Conservation (phyloP, 2,113 vertebrate species). For the Stigmatopora nigra region DNA sequence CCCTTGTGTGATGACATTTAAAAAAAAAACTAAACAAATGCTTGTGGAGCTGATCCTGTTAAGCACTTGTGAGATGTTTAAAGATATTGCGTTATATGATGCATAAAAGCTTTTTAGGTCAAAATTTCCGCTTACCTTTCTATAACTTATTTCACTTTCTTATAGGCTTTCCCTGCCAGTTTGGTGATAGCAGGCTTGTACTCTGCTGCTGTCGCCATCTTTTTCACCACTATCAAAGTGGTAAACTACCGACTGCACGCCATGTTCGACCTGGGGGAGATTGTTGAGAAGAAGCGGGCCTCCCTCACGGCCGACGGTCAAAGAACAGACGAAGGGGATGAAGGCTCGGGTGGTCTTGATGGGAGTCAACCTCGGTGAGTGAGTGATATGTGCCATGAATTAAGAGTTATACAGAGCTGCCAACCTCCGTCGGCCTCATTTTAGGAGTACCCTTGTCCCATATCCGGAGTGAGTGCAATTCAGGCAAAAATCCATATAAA, state of each 20-base stretch:
- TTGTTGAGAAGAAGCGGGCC: constrained; percentile 81
- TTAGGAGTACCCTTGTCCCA: too few relatives aligned
- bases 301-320: constrained; percentile 67
- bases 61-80: neutral
- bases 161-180: constrained; percentile 80
- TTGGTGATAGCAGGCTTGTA: constrained; percentile 77
- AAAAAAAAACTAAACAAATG: too few relatives aligned
- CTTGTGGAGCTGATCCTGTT: too few relatives aligned
- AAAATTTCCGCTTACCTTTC: neutral
- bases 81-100: neutral
- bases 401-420: too few relatives aligned
- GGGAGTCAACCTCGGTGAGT: constrained; percentile 69
- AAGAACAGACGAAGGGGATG: constrained; percentile 69
- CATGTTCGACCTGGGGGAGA: constrained; percentile 88
- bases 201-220: constrained; percentile 78
- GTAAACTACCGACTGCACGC: constrained; percentile 83
- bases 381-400: neutral
- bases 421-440: too few relatives aligned
- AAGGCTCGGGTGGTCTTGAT: constrained; percentile 63
- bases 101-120: neutral
- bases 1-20: too few relatives aligned
- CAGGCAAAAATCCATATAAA: too few relatives aligned
- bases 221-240: constrained; percentile 81
- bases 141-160: neutral
- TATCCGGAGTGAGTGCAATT: too few relatives aligned